These are phyloP conservation scores for Psephotus haematonotus DNA, from an alignment of 2,113 vertebrate species.

Conservation along the genomic window DNA sequence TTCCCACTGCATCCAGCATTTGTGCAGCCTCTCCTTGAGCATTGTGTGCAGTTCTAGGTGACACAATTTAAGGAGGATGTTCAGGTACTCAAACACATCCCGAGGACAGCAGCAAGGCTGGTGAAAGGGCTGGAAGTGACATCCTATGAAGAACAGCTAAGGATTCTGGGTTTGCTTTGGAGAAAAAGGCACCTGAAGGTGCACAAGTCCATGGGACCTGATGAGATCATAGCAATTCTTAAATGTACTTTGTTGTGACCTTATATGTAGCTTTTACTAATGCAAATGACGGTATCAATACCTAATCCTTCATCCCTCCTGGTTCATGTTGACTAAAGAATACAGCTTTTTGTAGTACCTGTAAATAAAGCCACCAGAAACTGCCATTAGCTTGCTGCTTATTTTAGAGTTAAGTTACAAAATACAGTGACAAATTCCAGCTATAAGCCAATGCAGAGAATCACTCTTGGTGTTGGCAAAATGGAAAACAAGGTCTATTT, in stretches of 20 bases:
- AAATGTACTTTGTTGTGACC: not conserved
- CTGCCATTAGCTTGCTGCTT: not conserved
- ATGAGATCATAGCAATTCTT: not conserved
- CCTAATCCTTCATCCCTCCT: not conserved
- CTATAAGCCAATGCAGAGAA: not conserved
- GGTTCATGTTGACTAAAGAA: not conserved
- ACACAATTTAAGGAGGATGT: accelerated
- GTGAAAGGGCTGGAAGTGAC: not conserved
- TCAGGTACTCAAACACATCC: accelerated
- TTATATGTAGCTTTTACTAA: not conserved
- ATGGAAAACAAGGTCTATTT: not conserved
- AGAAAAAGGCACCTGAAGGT: not conserved
- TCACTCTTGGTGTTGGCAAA: not conserved
- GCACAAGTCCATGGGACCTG: not conserved
- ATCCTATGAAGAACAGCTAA: not conserved
- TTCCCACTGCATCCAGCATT: accelerated
- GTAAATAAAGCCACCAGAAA: not conserved
- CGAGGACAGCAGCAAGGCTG: not conserved
- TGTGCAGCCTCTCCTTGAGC: accelerated
- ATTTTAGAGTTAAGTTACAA: not conserved
- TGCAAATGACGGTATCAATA: not conserved
- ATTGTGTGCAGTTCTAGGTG: not conserved
- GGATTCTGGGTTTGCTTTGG: not conserved
- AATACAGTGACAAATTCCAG: not conserved
- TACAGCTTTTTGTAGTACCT: not conserved